Conservation (phyloP, 1,140 invertebrate genomes). For the Ladona fulva region DNA sequence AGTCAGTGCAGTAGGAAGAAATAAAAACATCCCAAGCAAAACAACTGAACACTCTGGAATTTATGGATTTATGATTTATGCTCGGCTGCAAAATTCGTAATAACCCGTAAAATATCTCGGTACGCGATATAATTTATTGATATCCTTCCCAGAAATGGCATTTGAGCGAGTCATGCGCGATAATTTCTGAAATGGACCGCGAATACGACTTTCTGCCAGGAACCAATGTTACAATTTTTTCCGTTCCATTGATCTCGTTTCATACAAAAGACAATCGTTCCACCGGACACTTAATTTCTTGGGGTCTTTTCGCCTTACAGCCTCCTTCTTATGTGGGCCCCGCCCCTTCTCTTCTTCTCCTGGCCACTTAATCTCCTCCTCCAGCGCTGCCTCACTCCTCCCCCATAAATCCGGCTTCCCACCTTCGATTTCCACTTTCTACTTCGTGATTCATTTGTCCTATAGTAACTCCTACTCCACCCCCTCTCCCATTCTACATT, state of each 20-base stretch:
- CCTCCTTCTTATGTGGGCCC: background rate
- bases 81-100: background rate
- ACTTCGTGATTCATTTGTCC: background rate
- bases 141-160: too few species aligned
- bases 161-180: too few species aligned
- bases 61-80: background rate
- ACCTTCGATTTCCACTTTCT: constrained; percentile 4
- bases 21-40: too few species aligned
- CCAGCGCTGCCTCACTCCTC: background rate
- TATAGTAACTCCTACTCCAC: background rate
- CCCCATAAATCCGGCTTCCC: background rate
- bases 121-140: too few species aligned
- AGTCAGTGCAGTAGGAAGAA: too few species aligned
- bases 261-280: background rate
- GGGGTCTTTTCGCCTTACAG: background rate
- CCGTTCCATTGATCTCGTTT: too few species aligned
- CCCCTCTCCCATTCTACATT: background rate
- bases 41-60: too few species aligned
- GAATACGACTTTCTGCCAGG: too few species aligned
- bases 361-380: background rate
- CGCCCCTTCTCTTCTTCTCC: background rate
- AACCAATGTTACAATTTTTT: too few species aligned
- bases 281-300: background rate
- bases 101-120: too few species aligned
- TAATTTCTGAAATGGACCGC: too few species aligned